Percentiles rank a stretch among this genome's conserved stretches.
Conservation (phyloP, 2,113 vertebrate species). For the Scomber scombrus region DNA sequence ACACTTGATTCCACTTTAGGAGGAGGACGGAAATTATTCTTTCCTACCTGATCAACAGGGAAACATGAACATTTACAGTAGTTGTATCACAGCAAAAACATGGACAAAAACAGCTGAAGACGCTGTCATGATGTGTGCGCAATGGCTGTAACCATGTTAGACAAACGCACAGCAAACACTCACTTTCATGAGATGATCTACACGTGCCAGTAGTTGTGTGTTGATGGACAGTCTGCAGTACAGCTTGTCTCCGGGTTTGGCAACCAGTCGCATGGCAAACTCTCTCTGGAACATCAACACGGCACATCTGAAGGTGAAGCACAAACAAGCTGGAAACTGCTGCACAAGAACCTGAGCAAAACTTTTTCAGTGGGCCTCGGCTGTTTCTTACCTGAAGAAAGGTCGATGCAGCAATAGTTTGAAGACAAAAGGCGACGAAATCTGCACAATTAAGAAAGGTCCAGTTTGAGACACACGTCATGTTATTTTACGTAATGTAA, state of each 20-base stretch:
- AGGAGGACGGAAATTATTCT: conserved; percentile 97
- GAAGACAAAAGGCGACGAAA: conserved; percentile 98
- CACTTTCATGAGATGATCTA: conserved; percentile 99
- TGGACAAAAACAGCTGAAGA: neutral
- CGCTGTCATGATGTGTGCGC: neutral
- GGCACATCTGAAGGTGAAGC: conserved; percentile 88
- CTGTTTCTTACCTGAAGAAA: conserved; percentile 92
- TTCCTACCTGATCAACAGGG: conserved; percentile 89
- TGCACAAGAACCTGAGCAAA: neutral
- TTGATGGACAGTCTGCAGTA: conserved; percentile 98
- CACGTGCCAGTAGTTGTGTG: conserved; percentile 94
- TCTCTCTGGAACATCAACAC: conserved; percentile 99
- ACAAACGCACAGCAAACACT: neutral
- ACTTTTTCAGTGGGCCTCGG: neutral
- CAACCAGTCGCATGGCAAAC: conserved; percentile 96
- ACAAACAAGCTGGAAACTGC: neutral
- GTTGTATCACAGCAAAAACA: neutral
- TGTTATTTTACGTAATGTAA: neutral
- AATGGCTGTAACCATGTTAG: neutral
- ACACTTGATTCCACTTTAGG: conserved; percentile 99
- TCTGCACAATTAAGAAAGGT: conserved; percentile 82
- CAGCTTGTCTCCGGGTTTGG: conserved; percentile 93
- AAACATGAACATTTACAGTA: neutral
- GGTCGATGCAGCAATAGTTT: conserved; percentile 96
- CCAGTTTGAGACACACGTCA: neutral